Conservation (phyloP, 2,797 vertebrate species). For the Macroramphosus scolopax region DNA sequence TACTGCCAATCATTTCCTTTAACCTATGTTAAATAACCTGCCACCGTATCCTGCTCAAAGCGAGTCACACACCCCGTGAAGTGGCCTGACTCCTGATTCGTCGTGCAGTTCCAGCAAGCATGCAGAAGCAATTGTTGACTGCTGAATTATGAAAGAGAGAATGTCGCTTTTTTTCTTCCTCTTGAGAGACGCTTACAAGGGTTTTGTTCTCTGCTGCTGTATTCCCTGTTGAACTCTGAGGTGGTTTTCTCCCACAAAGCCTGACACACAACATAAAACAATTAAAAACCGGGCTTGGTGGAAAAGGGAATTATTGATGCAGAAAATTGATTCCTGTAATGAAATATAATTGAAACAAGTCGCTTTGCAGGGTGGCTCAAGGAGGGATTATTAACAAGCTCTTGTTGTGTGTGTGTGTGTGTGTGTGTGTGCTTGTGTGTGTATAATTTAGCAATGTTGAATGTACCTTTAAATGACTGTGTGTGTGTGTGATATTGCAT, state of each 20-base stretch:
- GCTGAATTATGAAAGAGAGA: conserved; percentile 30
- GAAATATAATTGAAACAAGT: conserved; percentile 60
- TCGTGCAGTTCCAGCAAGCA: conserved; percentile 1
- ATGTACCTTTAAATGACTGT: conserved; percentile 1
- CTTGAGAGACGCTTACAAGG: conserved; percentile 38
- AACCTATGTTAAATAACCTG: neutral
- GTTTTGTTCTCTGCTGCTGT: conserved; percentile 18
- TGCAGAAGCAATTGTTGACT: conserved; percentile 8
- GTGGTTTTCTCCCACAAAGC: conserved; percentile 43
- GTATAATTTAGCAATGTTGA: conserved; percentile 2
- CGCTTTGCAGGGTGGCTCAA: conserved; percentile 27
- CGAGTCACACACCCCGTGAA: conserved; percentile 1
- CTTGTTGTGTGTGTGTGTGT: conserved; percentile 11
- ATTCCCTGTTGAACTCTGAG: conserved; percentile 41
- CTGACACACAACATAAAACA: conserved; percentile 62
- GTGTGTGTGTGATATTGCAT: neutral
- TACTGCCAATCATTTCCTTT: neutral
- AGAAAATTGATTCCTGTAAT: conserved; percentile 73
- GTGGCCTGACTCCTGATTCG: conserved; percentile 20
- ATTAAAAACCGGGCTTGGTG: conserved; percentile 45
- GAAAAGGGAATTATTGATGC: conserved; percentile 57
- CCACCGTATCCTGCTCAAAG: neutral
- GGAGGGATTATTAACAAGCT: conserved; percentile 33
- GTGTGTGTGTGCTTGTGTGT: neutral
- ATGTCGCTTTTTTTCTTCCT: conserved; percentile 33